Evolutionary conservation across 2,888 invertebrate species (phyloP).

Genomic region (Orthonevra nobilis): DNA sequence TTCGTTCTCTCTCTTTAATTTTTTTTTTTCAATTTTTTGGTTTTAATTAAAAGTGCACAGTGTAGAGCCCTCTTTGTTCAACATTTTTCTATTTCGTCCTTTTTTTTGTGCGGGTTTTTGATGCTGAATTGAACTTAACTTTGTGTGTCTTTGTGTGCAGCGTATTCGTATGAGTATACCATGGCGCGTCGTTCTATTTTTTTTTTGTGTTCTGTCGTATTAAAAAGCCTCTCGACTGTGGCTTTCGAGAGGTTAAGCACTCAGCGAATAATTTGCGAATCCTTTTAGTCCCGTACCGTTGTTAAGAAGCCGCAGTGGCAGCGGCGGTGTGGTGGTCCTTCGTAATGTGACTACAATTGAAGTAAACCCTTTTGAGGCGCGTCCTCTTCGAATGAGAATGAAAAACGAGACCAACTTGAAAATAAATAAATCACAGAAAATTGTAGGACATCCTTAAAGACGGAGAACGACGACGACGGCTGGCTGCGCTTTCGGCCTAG

Average conservation of each 20-base stretch:
- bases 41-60: conserved; percentile 52
- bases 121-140: conserved; percentile 3
- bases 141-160: not conserved
- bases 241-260: conserved; percentile 45
- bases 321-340: no score
- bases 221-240: conserved; percentile 25
- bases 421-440: conserved; percentile 33
- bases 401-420: conserved; percentile 46
- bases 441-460: conserved; percentile 16
- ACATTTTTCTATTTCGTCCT: conserved; percentile 23
- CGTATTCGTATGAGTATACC: conserved; percentile 10
- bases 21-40: conserved; percentile 17
- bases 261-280: conserved; percentile 59
- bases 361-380: conserved; percentile 47
- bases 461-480: conserved; percentile 18
- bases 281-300: conserved; percentile 20
- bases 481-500: conserved; percentile 49
- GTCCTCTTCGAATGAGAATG: conserved; percentile 8
- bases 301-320: conserved; percentile 10
- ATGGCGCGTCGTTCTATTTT: no score
- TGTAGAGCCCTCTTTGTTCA: not conserved
- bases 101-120: conserved; percentile 2
- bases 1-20: no score
- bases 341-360: conserved; percentile 59
- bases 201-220: no score